Evolutionary conservation across 2,113 vertebrate genomes (phyloP).

Genomic region (Tiliqua scincoides): DNA sequence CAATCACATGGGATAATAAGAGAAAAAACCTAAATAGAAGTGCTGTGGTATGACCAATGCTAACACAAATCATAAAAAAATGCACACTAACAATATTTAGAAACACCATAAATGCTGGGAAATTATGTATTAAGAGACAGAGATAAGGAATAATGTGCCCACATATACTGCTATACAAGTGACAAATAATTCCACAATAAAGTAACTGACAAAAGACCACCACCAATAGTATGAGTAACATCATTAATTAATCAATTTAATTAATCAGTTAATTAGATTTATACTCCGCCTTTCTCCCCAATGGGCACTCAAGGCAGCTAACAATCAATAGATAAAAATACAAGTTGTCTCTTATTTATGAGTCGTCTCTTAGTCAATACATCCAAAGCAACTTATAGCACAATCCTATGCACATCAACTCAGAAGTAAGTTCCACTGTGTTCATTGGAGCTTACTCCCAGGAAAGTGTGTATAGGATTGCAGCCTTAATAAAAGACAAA

Average conservation of each 20-base stretch:
- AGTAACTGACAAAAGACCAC: conserved; percentile 55
- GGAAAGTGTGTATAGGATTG: too few relatives aligned
- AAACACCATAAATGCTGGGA: conserved; percentile 37
- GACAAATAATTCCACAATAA: conserved; percentile 40
- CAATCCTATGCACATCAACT: too few relatives aligned
- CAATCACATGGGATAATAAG: conserved; percentile 18
- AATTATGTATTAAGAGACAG: conserved; percentile 52
- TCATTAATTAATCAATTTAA: too few relatives aligned
- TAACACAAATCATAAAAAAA: conserved; percentile 20
- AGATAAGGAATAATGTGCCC: conserved; percentile 31
- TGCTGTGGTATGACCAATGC: conserved; percentile 40
- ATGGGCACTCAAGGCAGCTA: too few relatives aligned
- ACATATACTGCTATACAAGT: conserved; percentile 54
- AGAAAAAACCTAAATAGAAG: conserved; percentile 48
- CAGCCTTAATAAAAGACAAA: too few relatives aligned
- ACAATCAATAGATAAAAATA: too few relatives aligned
- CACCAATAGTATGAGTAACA: conserved; percentile 20
- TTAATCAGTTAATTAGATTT: too few relatives aligned
- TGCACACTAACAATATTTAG: conserved; percentile 21
- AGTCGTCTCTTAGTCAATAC: too few relatives aligned
- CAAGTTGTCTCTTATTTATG: conserved; percentile 56
- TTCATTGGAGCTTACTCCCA: too few relatives aligned
- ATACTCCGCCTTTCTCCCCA: too few relatives aligned
- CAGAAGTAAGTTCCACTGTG: too few relatives aligned
- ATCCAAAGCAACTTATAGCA: too few relatives aligned